Evolutionary conservation across 2,888 invertebrate genomes (phyloP), one percentile per base, ranked within the genome.

Genomic region (Unio pictorum): DNA sequence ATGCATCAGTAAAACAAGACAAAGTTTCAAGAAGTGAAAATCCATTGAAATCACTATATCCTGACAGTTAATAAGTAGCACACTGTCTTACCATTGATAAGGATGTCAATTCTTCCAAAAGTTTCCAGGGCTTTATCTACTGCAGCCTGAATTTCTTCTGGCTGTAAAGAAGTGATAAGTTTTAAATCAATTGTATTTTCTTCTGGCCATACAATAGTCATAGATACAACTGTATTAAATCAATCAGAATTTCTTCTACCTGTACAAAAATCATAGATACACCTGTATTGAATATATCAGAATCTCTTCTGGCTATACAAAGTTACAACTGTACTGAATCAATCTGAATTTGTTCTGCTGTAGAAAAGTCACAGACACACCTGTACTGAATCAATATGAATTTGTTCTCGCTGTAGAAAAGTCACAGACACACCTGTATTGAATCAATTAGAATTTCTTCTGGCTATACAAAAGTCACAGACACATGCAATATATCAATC

Each of bases 51-150:
- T 11, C 45, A 45, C 45, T 45, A 45, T 45, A 45, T 15, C 45
- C 15, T 15, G 8, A 45, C 3, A 45, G 11, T 45, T 45, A 45
- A 11, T 45, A 45, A 45, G 45, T 45, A 45, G 11, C 45, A 11
- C 3, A 15, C 3, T 15, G 15, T 78, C 84, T 78, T 75, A 89
- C 89, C 86, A 78, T 89, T 89, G 0, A 89, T 79, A 3, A 89
- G 76, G 66, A 86, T 83, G 75, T 89, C 87, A 59, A 89, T 86
- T 67, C 75, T 81, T n/a, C 81, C 82, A 76, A 83, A 87, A 66
- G 82, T 75, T 59, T 74, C 63, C 64, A 89, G 74, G 3, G 82
- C 80, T 56, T 78, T 76, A 23, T 87, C 84, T 1, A 88, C 84
- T 54, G 87, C 88, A 54, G 73, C 75, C 20, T 83, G 69, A 6